phyloP scores from a whole-genome alignment of 1,140 invertebrate genomes.

The Tetramorium alpestre region DNA sequence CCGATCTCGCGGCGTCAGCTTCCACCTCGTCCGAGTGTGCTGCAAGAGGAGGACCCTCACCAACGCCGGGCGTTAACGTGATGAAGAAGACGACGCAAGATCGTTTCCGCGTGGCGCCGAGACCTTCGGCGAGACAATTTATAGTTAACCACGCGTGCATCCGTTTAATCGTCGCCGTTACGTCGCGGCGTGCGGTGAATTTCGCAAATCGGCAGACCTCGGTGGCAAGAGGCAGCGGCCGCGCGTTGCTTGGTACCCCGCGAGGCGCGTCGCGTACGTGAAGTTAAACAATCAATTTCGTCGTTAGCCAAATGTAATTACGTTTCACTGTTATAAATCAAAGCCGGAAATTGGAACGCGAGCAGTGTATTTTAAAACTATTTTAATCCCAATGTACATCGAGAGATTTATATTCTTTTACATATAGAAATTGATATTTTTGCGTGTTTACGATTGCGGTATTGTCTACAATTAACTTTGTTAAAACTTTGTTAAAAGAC shows the following conservation, averaged over 20 bases:
- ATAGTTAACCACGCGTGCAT: background rate
- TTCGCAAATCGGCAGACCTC: background rate
- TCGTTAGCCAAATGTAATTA: background rate
- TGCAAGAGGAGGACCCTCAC: background rate
- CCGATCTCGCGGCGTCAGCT: background rate
- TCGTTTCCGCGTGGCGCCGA: background rate
- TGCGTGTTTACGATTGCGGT: background rate
- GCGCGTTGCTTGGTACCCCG: no score
- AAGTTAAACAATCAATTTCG: no score
- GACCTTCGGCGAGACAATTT: conserved; percentile 26
- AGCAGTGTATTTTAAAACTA: background rate
- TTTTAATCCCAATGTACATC: background rate
- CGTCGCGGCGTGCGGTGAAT: background rate
- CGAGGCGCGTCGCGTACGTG: no score
- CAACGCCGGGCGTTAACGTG: background rate
- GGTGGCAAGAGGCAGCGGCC: background rate
- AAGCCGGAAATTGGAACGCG: background rate
- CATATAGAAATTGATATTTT: background rate
- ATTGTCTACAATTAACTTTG: background rate
- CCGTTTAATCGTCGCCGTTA: conserved; percentile 23
- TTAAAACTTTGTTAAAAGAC: background rate
- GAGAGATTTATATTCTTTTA: background rate
- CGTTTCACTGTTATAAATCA: background rate
- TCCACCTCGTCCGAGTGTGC: background rate
- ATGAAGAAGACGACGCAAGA: conserved; percentile 35